Base-by-base conservation (phyloP, 2,113 vertebrate genomes). In the Natator depressus region DNA sequence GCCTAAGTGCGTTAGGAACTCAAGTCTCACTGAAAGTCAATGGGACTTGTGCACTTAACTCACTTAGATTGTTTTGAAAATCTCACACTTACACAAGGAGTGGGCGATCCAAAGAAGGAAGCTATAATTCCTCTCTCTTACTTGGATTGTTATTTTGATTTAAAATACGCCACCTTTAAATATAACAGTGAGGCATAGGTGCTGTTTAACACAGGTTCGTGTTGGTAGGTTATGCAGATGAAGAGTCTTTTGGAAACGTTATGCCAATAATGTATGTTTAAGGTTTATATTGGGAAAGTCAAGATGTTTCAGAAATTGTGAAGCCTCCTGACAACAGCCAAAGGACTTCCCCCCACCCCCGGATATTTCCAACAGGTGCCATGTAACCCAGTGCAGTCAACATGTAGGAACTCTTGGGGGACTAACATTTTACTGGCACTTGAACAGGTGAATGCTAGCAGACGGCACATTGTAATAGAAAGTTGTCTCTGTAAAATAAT, bases 251-350 rank as follows among this genome's bases (percentile, higher is more conserved):
- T 87, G 42, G 78, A 89, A 96, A 42, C 19, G 35, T 19, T 0
- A 2, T 79, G 3, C 81, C 20, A 27, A 22, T 29, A 47, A 84
- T 69, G 1, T 0, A 0, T 49, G 54, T 0, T 0, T 83, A 42
- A 62, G 14, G 17, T 24, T 57, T 31, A 65, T 0, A 0, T 49
- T 59, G 62, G 79, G 85, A 89, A 91, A 65, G 38, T 47, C 35
- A 54, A 89, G 82, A 7, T 85, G 22, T n/a, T 87, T 78, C 84
- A 14, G 31, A 91, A 91, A 54, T 29, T 8, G 65, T 72, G 31
- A 78, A 78, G 5, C 3, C 75, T 65, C 50, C 46, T 75, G 0
- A 0, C 24, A 87, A 54, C 25, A 38, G 46, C 25, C 6, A 80
- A 55, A 79, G 5, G 46, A 22, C 35, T 49, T n/a, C 17, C 16